A percentile compares a stretch with the other conserved stretches of the same genome.
phyloP scores from a whole-genome alignment of 2,888 invertebrate genomes.

The Zygaena filipendulae region DNA sequence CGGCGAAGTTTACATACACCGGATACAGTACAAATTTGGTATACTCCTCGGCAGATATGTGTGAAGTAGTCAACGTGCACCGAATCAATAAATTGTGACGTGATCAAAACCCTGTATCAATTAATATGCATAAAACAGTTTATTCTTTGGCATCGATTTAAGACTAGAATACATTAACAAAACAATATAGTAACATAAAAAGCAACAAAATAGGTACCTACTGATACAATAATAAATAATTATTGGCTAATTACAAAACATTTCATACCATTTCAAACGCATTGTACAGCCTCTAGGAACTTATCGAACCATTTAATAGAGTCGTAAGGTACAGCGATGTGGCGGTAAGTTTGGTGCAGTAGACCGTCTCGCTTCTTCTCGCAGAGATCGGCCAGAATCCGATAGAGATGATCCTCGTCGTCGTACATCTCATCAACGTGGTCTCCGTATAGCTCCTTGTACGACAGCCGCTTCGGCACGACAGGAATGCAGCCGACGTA shows the following conservation, averaged over 20 bases:
- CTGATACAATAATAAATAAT: too few relatives aligned
- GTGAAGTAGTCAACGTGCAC: conserved; percentile 20
- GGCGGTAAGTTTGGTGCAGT: conserved; percentile 3
- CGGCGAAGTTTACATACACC: conserved; percentile 76
- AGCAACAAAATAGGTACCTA: too few relatives aligned
- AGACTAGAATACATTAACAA: too few relatives aligned
- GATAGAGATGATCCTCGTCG: conserved; percentile 64
- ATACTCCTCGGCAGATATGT: conserved; percentile 50
- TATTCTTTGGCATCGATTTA: too few relatives aligned
- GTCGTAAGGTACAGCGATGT: conserved; percentile 7
- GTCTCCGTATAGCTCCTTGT: conserved; percentile 77
- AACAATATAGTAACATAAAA: too few relatives aligned
- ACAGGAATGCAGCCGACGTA: conserved; percentile 76
- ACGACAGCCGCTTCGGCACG: conserved; percentile 74
- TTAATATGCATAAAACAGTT: too few relatives aligned
- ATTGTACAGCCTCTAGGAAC: too few relatives aligned
- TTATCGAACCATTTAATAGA: conserved; percentile 6
- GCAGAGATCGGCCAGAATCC: conserved; percentile 47
- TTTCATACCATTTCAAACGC: too few relatives aligned
- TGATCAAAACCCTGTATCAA: not conserved
- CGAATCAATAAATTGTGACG: conserved; percentile 7
- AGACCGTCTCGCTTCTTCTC: conserved; percentile 5
- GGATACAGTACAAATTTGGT: conserved; percentile 80
- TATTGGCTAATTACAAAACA: too few relatives aligned
- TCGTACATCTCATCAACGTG: conserved; percentile 64